Percentiles rank a stretch among this genome's conserved stretches.
Evolutionary conservation across 2,888 invertebrate species (phyloP).

Genomic region (Philopedon plagiatum): DNA sequence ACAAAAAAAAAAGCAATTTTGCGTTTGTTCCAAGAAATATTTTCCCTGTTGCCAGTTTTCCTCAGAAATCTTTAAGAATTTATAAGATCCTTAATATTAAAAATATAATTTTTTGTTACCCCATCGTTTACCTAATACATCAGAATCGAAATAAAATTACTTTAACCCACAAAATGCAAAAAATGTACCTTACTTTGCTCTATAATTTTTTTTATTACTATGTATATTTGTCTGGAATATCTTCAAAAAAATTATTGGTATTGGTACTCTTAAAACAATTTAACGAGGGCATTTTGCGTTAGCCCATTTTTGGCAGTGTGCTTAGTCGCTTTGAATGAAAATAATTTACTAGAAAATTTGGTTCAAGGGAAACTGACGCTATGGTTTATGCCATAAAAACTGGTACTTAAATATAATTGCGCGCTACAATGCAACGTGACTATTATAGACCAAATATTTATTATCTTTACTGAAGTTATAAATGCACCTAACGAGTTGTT

Average conservation of each 20-base stretch:
- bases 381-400: background rate
- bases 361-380: slow-evolving; percentile 14
- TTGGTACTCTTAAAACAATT: background rate
- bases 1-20: too few species aligned
- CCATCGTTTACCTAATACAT: too few species aligned
- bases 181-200: too few species aligned
- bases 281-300: background rate
- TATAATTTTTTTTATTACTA: too few species aligned
- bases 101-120: too few species aligned
- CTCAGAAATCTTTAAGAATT: too few species aligned
- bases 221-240: too few species aligned
- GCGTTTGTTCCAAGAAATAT: too few species aligned
- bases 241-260: background rate
- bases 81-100: too few species aligned
- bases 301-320: background rate
- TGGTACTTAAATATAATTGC: slow-evolving; percentile 3
- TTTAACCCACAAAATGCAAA: too few species aligned
- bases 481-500: background rate
- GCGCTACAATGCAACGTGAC: background rate
- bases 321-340: background rate
- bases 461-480: background rate
- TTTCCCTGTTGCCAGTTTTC: too few species aligned
- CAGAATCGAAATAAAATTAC: too few species aligned
- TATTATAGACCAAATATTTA: background rate
- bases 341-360: background rate